A percentile compares a stretch with the other conserved stretches of the same genome.
These are phyloP conservation scores for Pyrocephalus nanus DNA, from an alignment of 2,797 vertebrate genomes.

Conservation along the genomic window DNA sequence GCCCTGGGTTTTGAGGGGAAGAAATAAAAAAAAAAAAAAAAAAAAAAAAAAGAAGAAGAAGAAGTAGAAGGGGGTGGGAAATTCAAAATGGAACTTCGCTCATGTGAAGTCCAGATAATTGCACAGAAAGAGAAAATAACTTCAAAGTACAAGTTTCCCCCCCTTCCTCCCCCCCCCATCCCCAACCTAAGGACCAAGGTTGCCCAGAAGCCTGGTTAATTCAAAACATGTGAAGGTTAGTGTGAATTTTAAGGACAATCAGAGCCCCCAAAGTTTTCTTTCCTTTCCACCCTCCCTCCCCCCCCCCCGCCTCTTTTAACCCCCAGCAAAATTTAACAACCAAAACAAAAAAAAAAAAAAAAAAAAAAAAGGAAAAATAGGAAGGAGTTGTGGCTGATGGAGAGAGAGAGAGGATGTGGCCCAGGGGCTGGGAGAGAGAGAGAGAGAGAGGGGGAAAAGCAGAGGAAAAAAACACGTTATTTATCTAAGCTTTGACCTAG, in stretches of 20 bases:
- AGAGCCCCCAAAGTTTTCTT: not conserved
- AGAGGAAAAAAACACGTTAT: not conserved
- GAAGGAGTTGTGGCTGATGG: not conserved
- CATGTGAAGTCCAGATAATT: slow-evolving; percentile 5
- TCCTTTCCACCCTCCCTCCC: too few relatives aligned
- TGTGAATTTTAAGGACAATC: not conserved
- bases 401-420: not conserved
- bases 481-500: slow-evolving; percentile 62
- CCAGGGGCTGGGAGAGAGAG: not conserved
- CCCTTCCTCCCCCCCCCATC: too few relatives aligned
- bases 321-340: not conserved
- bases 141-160: slow-evolving; percentile 31
- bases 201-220: slow-evolving; percentile 24
- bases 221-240: slow-evolving; percentile 36
- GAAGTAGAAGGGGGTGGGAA: not conserved
- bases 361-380: not conserved
- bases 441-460: not conserved
- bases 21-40: too few relatives aligned
- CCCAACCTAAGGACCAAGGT: not conserved
- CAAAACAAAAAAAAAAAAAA: not conserved
- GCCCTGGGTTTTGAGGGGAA: not conserved
- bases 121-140: not conserved
- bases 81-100: slow-evolving; percentile 27
- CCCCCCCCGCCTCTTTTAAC: too few relatives aligned
- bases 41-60: not conserved